A percentile compares a stretch with the other conserved stretches of the same genome.
These are phyloP conservation scores for Prunella fulvescens DNA, from an alignment of 2,113 vertebrate genomes.

Conservation along the genomic window DNA sequence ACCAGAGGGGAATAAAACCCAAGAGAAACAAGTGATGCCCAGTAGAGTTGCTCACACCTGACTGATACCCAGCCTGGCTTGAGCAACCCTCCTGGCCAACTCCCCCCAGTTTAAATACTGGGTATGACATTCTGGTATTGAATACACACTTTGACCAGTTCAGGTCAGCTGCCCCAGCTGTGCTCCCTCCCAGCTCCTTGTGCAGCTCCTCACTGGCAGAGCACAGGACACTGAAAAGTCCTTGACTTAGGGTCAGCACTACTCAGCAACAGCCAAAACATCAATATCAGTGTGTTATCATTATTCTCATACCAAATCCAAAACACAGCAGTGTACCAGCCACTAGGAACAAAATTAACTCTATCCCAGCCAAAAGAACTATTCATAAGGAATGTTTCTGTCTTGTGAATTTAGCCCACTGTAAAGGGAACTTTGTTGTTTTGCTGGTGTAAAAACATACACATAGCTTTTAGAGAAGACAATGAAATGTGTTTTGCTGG, in stretches of 20 bases:
- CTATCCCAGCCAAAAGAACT: neutral
- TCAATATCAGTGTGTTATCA: neutral
- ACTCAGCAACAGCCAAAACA: neutral
- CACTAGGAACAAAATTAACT: neutral
- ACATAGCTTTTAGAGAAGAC: neutral
- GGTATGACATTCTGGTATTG: neutral
- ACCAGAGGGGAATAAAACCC: neutral
- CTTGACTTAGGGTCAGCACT: neutral
- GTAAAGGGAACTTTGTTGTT: neutral
- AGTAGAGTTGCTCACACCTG: neutral
- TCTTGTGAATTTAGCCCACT: neutral
- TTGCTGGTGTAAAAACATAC: neutral
- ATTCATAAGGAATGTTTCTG: neutral
- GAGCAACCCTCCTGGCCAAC: neutral
- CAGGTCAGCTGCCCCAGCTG: neutral
- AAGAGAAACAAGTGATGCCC: neutral
- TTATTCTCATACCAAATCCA: neutral
- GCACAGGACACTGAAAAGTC: neutral
- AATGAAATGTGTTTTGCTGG: slow-evolving; percentile 13
- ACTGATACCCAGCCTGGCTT: neutral
- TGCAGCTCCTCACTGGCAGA: neutral
- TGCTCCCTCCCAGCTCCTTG: neutral
- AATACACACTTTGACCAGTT: neutral
- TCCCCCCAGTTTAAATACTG: neutral
- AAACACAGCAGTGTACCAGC: neutral